Evolutionary conservation across 2,113 vertebrate genomes (phyloP).

Genomic region (Gymnarchus niloticus): DNA sequence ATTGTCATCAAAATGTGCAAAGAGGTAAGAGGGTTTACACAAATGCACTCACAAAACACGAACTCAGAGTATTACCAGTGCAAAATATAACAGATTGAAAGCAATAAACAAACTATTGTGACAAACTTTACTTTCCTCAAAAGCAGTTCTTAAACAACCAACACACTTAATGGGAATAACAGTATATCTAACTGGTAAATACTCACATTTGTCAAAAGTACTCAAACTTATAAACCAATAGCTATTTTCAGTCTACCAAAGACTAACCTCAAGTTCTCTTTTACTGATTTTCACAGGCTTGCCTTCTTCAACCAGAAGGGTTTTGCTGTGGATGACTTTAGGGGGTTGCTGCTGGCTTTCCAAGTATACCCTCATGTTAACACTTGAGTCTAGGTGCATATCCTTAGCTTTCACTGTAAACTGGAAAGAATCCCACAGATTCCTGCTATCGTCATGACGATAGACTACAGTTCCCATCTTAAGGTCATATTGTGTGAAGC

Average conservation of each 20-base stretch:
- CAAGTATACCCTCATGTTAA: constrained; percentile 68
- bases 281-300: constrained; percentile 73
- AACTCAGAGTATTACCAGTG: background rate
- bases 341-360: constrained; percentile 70
- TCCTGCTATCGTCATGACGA: constrained; percentile 64
- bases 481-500: constrained; percentile 72
- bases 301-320: constrained; percentile 79
- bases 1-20: background rate
- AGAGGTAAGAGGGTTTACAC: background rate
- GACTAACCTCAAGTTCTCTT: constrained; percentile 70
- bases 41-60: background rate
- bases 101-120: background rate
- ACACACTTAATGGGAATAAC: background rate
- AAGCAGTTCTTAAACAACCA: background rate
- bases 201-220: background rate
- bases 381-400: constrained; percentile 44
- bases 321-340: constrained; percentile 58
- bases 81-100: background rate
- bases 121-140: background rate
- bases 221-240: background rate
- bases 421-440: constrained; percentile 69
- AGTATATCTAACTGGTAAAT: background rate
- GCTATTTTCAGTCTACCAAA: background rate
- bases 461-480: constrained; percentile 65
- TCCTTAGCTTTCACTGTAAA: constrained; percentile 64